Conservation (phyloP, 1,140 invertebrate genomes). For the Drosophila insularis region DNA sequence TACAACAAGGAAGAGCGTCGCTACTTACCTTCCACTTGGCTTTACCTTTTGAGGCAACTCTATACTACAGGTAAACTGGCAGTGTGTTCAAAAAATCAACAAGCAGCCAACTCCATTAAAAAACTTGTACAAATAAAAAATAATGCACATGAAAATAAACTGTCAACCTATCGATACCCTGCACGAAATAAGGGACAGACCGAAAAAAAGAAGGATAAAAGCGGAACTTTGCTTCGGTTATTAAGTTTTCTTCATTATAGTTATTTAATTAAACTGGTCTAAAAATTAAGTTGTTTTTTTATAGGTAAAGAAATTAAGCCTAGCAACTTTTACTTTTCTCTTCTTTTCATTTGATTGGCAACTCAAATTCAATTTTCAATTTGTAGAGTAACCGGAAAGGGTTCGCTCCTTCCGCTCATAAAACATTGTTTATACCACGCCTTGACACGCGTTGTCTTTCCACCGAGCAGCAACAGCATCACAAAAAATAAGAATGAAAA, state of each 20-base stretch:
- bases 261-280: no score
- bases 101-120: conserved; percentile 4
- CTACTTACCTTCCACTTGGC: conserved; percentile 12
- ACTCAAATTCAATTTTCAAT: conserved; percentile 12
- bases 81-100: conserved; percentile 35
- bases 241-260: no score
- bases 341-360: neutral
- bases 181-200: neutral
- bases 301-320: neutral
- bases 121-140: conserved; percentile 34
- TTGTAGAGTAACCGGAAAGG: neutral
- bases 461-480: neutral
- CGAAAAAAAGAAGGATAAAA: neutral
- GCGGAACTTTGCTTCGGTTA: no score
- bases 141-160: neutral
- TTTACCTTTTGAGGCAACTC: neutral
- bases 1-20: conserved; percentile 11
- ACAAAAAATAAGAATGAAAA: neutral
- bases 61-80: conserved; percentile 50
- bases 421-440: conserved; percentile 60
- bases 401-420: conserved; percentile 18
- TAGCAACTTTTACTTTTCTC: neutral
- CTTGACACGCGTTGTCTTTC: conserved; percentile 46
- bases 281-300: no score
- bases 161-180: neutral